A percentile compares a stretch with the other conserved stretches of the same genome.
Conservation (phyloP, 2,888 invertebrate genomes). For the Petrolisthes cinctipes region DNA sequence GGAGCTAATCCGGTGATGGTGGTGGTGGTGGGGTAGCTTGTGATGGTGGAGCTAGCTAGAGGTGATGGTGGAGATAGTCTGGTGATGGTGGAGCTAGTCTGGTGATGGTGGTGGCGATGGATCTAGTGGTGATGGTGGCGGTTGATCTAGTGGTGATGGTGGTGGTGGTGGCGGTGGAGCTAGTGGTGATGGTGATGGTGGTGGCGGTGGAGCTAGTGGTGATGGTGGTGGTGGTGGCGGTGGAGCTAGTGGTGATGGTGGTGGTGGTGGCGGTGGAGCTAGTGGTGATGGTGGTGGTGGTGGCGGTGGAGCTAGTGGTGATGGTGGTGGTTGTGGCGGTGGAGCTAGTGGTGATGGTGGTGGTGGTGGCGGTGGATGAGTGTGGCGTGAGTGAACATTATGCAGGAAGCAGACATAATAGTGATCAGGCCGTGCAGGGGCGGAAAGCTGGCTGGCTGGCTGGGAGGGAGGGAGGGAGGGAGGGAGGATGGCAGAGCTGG, state of each 20-base stretch:
- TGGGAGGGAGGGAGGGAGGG: neutral
- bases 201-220: neutral
- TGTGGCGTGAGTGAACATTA: constrained; percentile 1
- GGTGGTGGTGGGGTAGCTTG: too few species aligned
- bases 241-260: constrained; percentile 12
- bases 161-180: neutral
- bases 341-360: neutral
- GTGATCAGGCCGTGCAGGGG: neutral
- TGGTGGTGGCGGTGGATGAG: neutral
- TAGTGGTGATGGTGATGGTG: neutral
- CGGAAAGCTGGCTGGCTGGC: too few species aligned
- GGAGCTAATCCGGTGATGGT: too few species aligned
- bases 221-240: neutral
- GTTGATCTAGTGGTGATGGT: too few species aligned
- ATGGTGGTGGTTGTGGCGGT: neutral
- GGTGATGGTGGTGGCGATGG: neutral
- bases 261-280: neutral
- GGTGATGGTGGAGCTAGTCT: neutral
- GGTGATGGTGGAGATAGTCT: constrained; percentile 9
- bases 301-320: neutral
- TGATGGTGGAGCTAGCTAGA: constrained; percentile 8
- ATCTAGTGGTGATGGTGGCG: too few species aligned
- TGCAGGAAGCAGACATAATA: neutral
- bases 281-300: neutral
- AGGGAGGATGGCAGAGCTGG: neutral